A percentile compares a stretch with the other conserved stretches of the same genome.
These are phyloP conservation scores for Caenorhabditis sulstoni DNA, from an alignment of 2,888 invertebrate species.

Conservation along the genomic window DNA sequence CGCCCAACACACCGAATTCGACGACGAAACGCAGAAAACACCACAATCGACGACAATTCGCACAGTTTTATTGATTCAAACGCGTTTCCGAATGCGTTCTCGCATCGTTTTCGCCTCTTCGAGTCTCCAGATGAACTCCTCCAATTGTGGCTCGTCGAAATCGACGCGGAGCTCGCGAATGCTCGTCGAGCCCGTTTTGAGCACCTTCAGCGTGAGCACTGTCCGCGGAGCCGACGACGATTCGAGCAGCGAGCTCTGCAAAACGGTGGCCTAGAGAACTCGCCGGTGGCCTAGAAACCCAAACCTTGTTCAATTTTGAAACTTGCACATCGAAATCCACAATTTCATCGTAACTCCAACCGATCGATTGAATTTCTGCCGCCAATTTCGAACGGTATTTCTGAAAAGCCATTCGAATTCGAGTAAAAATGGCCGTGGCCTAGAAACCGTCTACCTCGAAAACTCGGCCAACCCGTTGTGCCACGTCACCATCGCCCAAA, in stretches of 20 bases:
- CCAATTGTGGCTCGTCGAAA: slow-evolving; percentile 49
- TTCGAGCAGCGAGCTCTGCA: slow-evolving; percentile 11
- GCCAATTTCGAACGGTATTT: slow-evolving; percentile 23
- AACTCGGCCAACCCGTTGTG: neutral
- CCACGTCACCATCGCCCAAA: slow-evolving; percentile 35
- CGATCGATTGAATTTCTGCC: slow-evolving; percentile 53
- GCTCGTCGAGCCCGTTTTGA: slow-evolving; percentile 18
- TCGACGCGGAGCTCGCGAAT: slow-evolving; percentile 4
- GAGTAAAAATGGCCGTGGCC: neutral
- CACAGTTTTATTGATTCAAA: too few species aligned
- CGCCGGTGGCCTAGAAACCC: neutral
- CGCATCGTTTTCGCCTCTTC: slow-evolving; percentile 60
- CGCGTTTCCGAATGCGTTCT: slow-evolving; percentile 20
- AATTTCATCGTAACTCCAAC: slow-evolving; percentile 61
- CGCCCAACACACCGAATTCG: too few species aligned
- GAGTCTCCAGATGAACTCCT: slow-evolving; percentile 61
- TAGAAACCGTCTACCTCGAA: slow-evolving; percentile 20
- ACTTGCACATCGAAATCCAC: slow-evolving; percentile 62
- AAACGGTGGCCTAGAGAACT: neutral
- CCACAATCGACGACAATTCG: too few species aligned
- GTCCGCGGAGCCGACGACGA: neutral
- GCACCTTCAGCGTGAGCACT: slow-evolving; percentile 19
- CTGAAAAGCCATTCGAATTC: slow-evolving; percentile 35
- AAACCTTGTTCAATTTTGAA: slow-evolving; percentile 55
- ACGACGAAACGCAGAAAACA: too few species aligned